phyloP scores from a whole-genome alignment of 2,113 vertebrate genomes.

The Mohoua ochrocephala region DNA sequence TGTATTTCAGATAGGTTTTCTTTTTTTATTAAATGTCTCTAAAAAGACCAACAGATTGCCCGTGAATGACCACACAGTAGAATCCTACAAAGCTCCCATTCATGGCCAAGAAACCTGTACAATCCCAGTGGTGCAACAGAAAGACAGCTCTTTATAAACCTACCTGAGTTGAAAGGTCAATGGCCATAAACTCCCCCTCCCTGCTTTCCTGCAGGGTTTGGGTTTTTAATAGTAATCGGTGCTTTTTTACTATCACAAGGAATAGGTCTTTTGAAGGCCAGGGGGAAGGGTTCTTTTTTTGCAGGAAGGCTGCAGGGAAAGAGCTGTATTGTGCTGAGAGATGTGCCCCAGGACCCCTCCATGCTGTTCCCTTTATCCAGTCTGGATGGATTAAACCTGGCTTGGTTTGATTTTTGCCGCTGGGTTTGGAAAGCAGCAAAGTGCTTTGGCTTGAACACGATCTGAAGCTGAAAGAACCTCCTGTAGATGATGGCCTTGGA shows the following conservation, averaged over 20 bases:
- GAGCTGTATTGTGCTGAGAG: neutral
- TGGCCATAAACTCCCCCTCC: constrained; percentile 40
- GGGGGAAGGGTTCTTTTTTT: neutral
- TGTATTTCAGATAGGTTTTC: constrained; percentile 49
- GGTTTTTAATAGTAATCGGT: constrained; percentile 50
- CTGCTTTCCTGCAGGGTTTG: constrained; percentile 43
- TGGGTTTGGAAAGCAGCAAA: neutral
- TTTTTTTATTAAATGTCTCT: constrained; percentile 53
- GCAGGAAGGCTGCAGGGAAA: neutral
- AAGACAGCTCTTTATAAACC: constrained; percentile 68
- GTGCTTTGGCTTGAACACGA: neutral
- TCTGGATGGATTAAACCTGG: neutral
- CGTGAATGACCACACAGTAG: constrained; percentile 72
- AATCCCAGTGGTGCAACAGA: constrained; percentile 60
- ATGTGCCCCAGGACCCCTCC: neutral
- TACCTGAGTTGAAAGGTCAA: constrained; percentile 68
- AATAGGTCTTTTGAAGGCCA: neutral
- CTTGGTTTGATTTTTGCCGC: neutral
- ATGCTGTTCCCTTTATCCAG: neutral
- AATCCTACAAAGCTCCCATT: constrained; percentile 71
- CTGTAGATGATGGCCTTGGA: neutral
- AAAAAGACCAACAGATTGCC: constrained; percentile 67
- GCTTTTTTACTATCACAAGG: constrained; percentile 1
- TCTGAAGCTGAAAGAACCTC: neutral
- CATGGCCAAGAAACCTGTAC: constrained; percentile 59